Evolutionary conservation across 2,113 vertebrate genomes (phyloP), one percentile per base, ranked within the genome.

Genomic region (Hassar affinis): DNA sequence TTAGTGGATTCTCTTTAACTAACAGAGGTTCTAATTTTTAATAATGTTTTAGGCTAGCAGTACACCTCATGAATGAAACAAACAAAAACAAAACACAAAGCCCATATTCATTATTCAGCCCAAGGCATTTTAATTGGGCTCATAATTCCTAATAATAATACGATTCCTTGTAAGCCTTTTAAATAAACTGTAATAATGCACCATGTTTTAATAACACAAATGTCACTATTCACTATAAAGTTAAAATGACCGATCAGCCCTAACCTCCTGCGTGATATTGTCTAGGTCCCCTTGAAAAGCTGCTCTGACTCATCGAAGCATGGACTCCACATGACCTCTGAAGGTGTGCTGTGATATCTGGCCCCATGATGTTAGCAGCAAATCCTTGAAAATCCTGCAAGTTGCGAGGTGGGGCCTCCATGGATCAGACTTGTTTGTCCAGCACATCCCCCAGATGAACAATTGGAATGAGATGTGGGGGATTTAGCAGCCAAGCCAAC

Each of bases 1-100:
- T 83, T 80, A 81, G 75, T 56, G 54, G 35, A 61, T 59, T 81
- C 78, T 30, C 78, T 80, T 78, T 6, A 74, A 71, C 27, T 79
- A 45, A 64, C 66, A 72, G 56, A 49, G 27, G 14, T 11, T 56
- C 81, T 79, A 79, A 84, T 84, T 80, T 86, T 87, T 35, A 84
- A 87, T 64, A 80, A 64, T 64, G n/a, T 4, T 12, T 10, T 15
- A 62, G 20, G 14, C 35, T 17, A 47, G 25, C 69, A 75, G 25
- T 27, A n/a, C 71, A 74, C 71, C 45, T 85, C 56, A 62, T 10
- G 9, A 51, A 56, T 6, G 33, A 52, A 56, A 59, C 38, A 85
- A 79, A 85, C 49, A 68, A 17, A 51, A 27, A 8, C 45, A 79
- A 61, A 20, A 35, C 7, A 62, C 9, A 25, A 79, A 33, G 15